Conservation (phyloP, 1,140 invertebrate genomes). For the Bactericera cockerelli region DNA sequence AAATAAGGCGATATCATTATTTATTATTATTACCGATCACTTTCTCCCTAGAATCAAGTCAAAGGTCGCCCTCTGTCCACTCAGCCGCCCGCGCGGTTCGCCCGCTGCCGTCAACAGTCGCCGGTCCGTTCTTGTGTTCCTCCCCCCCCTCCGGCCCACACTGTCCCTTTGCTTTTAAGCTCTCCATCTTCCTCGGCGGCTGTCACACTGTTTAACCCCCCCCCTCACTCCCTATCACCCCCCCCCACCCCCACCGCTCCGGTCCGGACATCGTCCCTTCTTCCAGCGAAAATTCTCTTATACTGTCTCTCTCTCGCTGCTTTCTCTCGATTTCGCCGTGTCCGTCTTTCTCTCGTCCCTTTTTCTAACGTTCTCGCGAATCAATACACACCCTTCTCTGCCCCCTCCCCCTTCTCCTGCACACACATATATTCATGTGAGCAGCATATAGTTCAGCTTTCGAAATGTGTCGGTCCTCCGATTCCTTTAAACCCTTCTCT, state of each 20-base stretch:
- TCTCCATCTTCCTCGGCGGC: neutral
- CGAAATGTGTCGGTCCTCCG: no score
- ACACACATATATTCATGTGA: neutral
- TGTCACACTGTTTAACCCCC: conserved; percentile 3
- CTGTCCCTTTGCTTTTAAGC: conserved; percentile 4
- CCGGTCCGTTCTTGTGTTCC: neutral
- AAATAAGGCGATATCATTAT: no score
- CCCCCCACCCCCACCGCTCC: neutral
- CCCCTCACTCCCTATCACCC: neutral
- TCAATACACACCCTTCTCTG: neutral
- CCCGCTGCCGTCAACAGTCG: neutral
- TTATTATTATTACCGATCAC: no score
- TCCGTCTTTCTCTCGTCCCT: neutral
- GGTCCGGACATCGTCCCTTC: neutral
- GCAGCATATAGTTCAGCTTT: no score
- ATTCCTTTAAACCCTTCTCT: no score
- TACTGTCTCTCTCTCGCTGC: neutral
- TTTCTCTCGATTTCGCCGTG: neutral
- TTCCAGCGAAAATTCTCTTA: conserved; percentile 3
- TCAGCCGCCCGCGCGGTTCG: no score
- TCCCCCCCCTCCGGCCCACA: neutral
- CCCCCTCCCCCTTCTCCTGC: neutral
- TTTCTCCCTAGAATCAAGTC: no score
- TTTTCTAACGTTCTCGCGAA: neutral
- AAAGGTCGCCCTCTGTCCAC: no score